Base-by-base conservation (phyloP, 2,797 vertebrate species). In the Melanotaenia nigrans region DNA sequence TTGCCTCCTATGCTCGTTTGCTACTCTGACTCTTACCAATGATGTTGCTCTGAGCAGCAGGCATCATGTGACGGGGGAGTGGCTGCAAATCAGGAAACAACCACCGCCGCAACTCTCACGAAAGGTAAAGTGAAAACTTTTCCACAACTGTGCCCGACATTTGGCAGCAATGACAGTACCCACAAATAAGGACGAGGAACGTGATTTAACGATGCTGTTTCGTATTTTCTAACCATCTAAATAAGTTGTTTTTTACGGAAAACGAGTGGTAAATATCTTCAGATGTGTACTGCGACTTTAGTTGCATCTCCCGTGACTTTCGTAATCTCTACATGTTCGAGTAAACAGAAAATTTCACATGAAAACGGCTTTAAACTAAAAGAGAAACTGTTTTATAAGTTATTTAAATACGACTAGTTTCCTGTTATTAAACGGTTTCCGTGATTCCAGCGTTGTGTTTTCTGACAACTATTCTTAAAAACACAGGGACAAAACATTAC, bases 1-100 rank as follows among this genome's bases (percentile, higher is more conserved):
- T n/a, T 12, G 35, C 42, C 42, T 45, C 16, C 11, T 20, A 16
- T 20, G 42, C 7, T 18, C 42, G 18, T 45, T 7, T 20, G 5
- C 42, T 5, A 18, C 1, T 18, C 40, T 54, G 51, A 25, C 11
- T 53, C 12, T 20, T 49, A 40, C 36, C 38, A 24, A 42, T 16
- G 10, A 40, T 25, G 1, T 11, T 0, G 22, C 42, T n/a, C 3
- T 0, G 7, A 2, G 18, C 63, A 51, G 28, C 65, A 13, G 38
- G 4, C 38, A 1, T 89, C 91, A 92, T 72, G 89, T 91, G 91
- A 91, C 71, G 14, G 67, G 68, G 87, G 82, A 45, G 90, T 71
- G 76, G 22, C 73, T 0, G 11, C 25, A 16, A 87, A 79, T 8
- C 88, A 81, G 89, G 90, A 91, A 91, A 68, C 71, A 40, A 22